Base-by-base conservation (phyloP, 2,888 invertebrate genomes). In the Ecliptopera silaceata region DNA sequence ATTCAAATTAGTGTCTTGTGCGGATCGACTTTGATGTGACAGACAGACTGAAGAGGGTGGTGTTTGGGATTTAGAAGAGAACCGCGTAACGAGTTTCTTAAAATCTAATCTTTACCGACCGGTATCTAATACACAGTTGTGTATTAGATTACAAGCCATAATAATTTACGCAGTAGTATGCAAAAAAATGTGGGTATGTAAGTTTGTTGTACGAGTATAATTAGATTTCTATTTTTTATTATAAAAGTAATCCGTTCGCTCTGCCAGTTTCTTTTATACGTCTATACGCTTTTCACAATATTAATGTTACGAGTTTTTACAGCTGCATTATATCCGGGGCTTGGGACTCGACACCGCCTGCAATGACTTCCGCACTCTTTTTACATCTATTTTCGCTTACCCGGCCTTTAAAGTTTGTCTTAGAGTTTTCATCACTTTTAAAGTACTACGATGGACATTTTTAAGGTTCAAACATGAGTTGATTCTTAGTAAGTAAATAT, bases 291-390 rank as follows among this genome's bases (percentile, higher is more conserved):
- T 15, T 22, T 32, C 42, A 54, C 20, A 50, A 59, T 32, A 51
- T 46, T 69, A 72, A 74, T 64, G 66, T 63, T 65, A 64, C 65
- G 67, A 72, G 68, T 74, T 72, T 69, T 75, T 69, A 72, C 77
- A 80, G 81, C 80, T 80, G 80, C 74, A 72, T 72, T 66, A 71
- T 69, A 72, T 74, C 80, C 77, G 77, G 75, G 60, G 63, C 65
- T 53, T 56, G 63, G 61, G 67, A 70, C 68, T 68, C 69, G 61
- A 65, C 54, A 63, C 69, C 62, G 64, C 58, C 67, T 70, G 72
- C 65, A 66, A 69, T 73, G 76, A 78, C 80, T 77, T 77, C 80
- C 77, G 79, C 72, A 77, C 73, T 80, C 68, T 73, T 81, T 82
- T 81, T 26, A 20, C 11, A 36, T 22, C 1, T 11, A 36, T 38